Evolutionary conservation across 2,888 invertebrate species (phyloP), one percentile per base, ranked within the genome.

Genomic region (Cacoxenus indagator): DNA sequence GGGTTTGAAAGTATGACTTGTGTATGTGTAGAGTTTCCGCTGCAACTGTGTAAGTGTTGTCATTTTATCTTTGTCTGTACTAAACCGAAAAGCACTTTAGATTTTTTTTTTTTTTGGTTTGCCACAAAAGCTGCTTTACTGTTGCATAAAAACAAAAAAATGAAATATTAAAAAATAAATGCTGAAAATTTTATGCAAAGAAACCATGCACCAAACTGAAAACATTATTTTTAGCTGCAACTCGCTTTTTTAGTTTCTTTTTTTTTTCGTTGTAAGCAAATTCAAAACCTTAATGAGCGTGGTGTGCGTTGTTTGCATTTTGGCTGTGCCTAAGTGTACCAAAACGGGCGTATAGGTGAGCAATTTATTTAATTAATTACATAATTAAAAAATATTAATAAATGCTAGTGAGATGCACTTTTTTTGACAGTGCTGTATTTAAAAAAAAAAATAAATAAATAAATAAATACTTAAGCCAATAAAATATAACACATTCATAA

Each of bases 41-140:
- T 61, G 31, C 65, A 31, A 59, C n/a, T 62, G 65, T 59, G 65
- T 69, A 29, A 24, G 67, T 54, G 51, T 54, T 22, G 51, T 51
- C 19, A 19, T 2, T n/a, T 51, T 51, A 51, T 4, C 11, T 22
- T 9, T 22, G 4, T 5, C 9, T 31, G 31, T 31, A 8, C 9
- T 31, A 1, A 22, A 54, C 8, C 6, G 17, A 46, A 46, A 22
- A 6, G 31, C 9, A 8, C 6, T 31, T 31, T 31, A 8, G 31
- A 9, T 31, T 31, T 31, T 31, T 5, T 31, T 31, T 31, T 31
- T 31, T 31, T n/a, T n/a, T n/a, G 5, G 5, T 31, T 31, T 31
- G 9, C 9, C 31, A 31, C 5, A 1, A 31, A 31, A 9, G 6
- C 6, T 9, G 31, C 31, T 8, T 31, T 31, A 5, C 31, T 31